Evolutionary conservation across 2,888 invertebrate species (phyloP), one percentile per base, ranked within the genome.

Genomic region (Eristalinus aeneus): DNA sequence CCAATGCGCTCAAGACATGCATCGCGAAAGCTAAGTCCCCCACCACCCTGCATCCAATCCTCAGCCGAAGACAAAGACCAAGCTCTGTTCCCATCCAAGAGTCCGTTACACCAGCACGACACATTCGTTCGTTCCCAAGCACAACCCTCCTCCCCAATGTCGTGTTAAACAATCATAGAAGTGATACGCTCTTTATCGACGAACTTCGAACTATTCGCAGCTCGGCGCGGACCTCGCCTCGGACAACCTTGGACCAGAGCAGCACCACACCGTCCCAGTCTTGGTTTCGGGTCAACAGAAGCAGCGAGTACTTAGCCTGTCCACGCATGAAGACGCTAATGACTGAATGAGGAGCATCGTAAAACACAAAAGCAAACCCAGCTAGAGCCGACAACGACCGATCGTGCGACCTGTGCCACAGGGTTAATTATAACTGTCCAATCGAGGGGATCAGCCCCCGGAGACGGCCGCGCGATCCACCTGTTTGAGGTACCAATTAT

Each of bases 401-500:
- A 79, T 60, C 75, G 67, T 75, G 65, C 69, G 46, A 75, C 83
- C 36, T 22, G 27, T 27, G 60, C 27, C 31, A 61, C 36, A 76
- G 63, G 75, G 76, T 77, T 69, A 81, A 77, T 69, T 77, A 76
- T 81, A 86, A 69, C 85, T 69, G 73, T 73, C 72, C 67, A 76
- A 85, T 80, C 75, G 74, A 69, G 58, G 46, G 46, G 16, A 76
- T 23, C 31, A 63, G 34, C 53, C 71, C 63, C 22, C 46, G 16
- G 6, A n/a, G 27, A 27, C 27, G 27, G 27, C 27, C 10, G 32
- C 10, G 39, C 32, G 39, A 61, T 81, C 72, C 68, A 86, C 81
- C 85, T 86, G 81, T 81, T 86, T 86, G 64, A 23, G 73, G 60
- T 86, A 77, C 69, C 69, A 81, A 81, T 86, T 86, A 81, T 46